These are phyloP conservation scores for Protophormia terraenovae DNA, from an alignment of 2,888 invertebrate species.

Conservation along the genomic window DNA sequence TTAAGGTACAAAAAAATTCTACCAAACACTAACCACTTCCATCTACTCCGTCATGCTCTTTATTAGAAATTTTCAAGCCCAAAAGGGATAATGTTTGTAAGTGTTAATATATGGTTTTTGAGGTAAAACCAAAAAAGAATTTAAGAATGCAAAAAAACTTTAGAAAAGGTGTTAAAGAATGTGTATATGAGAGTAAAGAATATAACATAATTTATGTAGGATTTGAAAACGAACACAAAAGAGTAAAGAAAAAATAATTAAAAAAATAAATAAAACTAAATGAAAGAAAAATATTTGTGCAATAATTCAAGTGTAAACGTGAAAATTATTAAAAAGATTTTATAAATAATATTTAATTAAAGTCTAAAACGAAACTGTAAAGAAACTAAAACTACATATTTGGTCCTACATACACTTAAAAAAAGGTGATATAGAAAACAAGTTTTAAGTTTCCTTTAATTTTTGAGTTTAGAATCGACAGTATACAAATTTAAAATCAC, in stretches of 20 bases:
- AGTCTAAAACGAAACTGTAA: no score
- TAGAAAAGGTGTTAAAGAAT: no score
- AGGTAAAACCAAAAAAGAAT: not conserved
- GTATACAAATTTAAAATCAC: no score
- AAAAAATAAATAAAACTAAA: not conserved
- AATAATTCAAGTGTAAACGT: not conserved
- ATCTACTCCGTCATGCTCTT: not conserved
- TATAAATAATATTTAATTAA: no score
- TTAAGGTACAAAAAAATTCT: not conserved
- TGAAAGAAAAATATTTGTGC: not conserved
- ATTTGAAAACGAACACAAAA: not conserved
- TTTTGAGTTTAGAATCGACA: no score
- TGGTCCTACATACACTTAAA: no score
- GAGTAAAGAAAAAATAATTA: not conserved
- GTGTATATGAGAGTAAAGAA: no score
- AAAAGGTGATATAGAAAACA: no score
- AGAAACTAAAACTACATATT: no score
- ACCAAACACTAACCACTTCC: not conserved
- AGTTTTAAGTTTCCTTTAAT: no score
- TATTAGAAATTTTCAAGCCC: not conserved
- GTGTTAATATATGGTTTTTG: conserved; percentile 12
- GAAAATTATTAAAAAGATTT: no score
- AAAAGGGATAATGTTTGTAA: not conserved
- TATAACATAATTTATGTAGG: not conserved
- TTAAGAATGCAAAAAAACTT: not conserved